These are phyloP conservation scores for Apamea sordens DNA, from an alignment of 2,888 invertebrate genomes.

Conservation along the genomic window DNA sequence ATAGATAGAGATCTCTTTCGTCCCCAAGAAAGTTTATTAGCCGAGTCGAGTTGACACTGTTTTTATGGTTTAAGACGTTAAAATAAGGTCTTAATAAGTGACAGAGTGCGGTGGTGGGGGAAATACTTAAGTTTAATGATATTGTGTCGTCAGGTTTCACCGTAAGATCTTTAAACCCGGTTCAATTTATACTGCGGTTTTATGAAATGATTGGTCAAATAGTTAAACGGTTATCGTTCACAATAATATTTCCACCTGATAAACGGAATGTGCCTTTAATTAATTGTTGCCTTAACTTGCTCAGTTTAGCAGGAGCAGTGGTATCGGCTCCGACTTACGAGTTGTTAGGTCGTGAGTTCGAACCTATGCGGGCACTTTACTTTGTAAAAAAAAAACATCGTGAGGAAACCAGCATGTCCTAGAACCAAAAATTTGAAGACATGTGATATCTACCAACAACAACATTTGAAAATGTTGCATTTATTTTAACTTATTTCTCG, in stretches of 20 bases:
- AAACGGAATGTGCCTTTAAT: background rate
- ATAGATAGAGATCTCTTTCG: constrained; percentile 35
- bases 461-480: background rate
- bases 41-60: background rate
- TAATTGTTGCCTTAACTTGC: background rate
- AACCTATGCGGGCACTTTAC: background rate
- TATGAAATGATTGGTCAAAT: constrained; percentile 19
- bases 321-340: background rate
- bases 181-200: constrained; percentile 19
- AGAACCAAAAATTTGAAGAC: too few species aligned
- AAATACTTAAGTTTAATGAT: constrained; percentile 36
- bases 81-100: constrained; percentile 29
- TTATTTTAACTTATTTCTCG: background rate
- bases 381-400: background rate
- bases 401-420: too few species aligned
- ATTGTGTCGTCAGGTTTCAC: constrained; percentile 34
- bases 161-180: constrained; percentile 7
- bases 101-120: background rate
- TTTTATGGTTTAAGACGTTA: constrained; percentile 27
- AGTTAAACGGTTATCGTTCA: constrained; percentile 19
- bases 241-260: constrained; percentile 16
- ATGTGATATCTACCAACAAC: too few species aligned
- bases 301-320: background rate
- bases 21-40: constrained; percentile 29
- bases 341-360: background rate